Conservation (phyloP, 2,113 vertebrate species). For the Ammospiza nelsoni region DNA sequence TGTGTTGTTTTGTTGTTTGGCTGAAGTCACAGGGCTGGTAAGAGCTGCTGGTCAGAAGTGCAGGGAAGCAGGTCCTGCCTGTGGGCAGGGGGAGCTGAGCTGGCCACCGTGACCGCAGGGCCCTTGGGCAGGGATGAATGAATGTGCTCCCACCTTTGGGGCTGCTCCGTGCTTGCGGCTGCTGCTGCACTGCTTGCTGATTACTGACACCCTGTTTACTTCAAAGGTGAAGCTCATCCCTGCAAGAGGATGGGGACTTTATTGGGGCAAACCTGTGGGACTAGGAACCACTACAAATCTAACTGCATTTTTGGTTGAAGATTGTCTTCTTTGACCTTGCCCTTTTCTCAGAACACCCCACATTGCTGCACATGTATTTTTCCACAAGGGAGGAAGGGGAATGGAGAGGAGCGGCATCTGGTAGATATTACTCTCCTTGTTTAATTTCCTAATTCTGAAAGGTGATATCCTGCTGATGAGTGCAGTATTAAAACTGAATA, state of each 20-base stretch:
- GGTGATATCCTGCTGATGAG: conserved; percentile 59
- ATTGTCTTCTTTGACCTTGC: conserved; percentile 70
- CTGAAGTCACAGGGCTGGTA: not conserved
- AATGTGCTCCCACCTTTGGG: not conserved
- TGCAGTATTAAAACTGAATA: conserved; percentile 19
- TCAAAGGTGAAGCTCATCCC: conserved; percentile 66
- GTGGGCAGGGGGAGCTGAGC: not conserved
- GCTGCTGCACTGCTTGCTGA: conserved; percentile 42
- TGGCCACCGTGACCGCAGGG: not conserved
- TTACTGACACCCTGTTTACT: conserved; percentile 67
- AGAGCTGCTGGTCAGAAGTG: not conserved
- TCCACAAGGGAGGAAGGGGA: conserved; percentile 66
- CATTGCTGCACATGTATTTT: conserved; percentile 66
- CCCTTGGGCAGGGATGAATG: not conserved
- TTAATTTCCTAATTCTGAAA: conserved; percentile 63
- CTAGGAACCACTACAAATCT: conserved; percentile 65
- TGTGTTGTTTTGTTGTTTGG: not conserved
- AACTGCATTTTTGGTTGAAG: conserved; percentile 66
- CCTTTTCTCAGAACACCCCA: conserved; percentile 61
- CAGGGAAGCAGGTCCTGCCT: not conserved
- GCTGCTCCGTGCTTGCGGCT: not conserved
- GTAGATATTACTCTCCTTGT: conserved; percentile 70
- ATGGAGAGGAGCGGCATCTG: conserved; percentile 63
- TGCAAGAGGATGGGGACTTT: conserved; percentile 66
- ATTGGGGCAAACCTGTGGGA: conserved; percentile 62